Evolutionary conservation across 2,888 invertebrate genomes (phyloP), one percentile per base, ranked within the genome.

Genomic region (Eupithecia abbreviata): DNA sequence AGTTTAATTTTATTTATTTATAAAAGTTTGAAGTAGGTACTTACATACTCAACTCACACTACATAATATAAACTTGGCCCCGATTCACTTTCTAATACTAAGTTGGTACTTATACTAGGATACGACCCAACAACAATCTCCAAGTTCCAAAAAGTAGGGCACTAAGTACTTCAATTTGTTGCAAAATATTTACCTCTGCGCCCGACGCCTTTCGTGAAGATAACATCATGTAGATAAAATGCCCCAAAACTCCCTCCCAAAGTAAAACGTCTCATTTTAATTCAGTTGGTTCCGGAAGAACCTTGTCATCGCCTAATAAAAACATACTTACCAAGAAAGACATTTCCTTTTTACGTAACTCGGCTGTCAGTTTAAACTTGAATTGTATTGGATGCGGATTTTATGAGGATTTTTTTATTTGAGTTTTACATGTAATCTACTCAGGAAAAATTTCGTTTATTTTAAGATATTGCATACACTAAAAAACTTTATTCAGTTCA

Each of bases 291-390:
- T 80, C 77, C 77, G 75, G 67, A 80, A 81, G 75, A 74, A 79
- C 71, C 79, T 79, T 81, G 79, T 82, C 81, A 81, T 81, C 79
- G 76, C 77, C 79, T 80, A 79, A 82, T 82, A 82, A 81, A 81
- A 82, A 81, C 77, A 81, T 75, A 74, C 75, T 73, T 79, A 82
- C 75, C 74, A 75, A 73, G 72, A 75, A 74, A 79, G 81, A 74
- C 76, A 76, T 75, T 81, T 77, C 76, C 76, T 80, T 82, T 82
- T 80, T 80, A 77, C 75, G 78, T 75, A 79, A 75, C 76, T 74
- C 66, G 74, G 62, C 75, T 76, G 74, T 58, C 72, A 74, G 76
- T 77, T 80, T 75, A 78, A 81, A 79, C 75, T 73, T 71, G 74
- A 79, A 80, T 80, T 18, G 18, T 30, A 79, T 82, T 76, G 72